A percentile compares a stretch with the other conserved stretches of the same genome.
phyloP scores from a whole-genome alignment of 2,888 invertebrate genomes.

The Eupithecia tripunctaria region DNA sequence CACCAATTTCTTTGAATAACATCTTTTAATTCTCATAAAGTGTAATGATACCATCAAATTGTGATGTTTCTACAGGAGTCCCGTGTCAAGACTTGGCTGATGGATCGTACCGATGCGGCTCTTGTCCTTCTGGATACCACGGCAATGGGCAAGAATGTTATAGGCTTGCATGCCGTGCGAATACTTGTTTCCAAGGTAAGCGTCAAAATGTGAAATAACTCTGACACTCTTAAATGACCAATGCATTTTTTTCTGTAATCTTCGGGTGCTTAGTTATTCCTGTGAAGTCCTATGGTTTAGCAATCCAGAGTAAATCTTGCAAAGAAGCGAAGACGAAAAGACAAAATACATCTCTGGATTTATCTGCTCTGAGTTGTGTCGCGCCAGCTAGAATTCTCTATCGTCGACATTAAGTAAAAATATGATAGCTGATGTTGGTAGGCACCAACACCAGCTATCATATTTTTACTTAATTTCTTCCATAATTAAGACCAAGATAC shows the following conservation, averaged over 20 bases:
- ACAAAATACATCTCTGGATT: neutral
- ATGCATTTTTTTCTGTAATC: neutral
- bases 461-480: neutral
- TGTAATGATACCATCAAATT: neutral
- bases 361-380: neutral
- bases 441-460: neutral
- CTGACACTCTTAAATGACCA: neutral
- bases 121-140: constrained; percentile 93
- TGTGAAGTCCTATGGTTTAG: neutral
- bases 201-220: neutral
- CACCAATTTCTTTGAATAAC: neutral
- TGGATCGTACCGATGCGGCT: constrained; percentile 89
- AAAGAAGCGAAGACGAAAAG: too few species aligned
- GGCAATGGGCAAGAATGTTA: constrained; percentile 89
- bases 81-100: constrained; percentile 68
- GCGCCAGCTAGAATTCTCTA: too few species aligned
- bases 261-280: too few species aligned
- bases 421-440: neutral
- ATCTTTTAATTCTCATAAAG: neutral
- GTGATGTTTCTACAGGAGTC: constrained; percentile 58
- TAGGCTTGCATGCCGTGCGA: constrained; percentile 59
- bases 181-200: constrained; percentile 66
- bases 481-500: neutral
- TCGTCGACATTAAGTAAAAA: neutral
- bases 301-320: too few species aligned